Conservation (phyloP, 2,888 invertebrate species). For the Plusia festucae region DNA sequence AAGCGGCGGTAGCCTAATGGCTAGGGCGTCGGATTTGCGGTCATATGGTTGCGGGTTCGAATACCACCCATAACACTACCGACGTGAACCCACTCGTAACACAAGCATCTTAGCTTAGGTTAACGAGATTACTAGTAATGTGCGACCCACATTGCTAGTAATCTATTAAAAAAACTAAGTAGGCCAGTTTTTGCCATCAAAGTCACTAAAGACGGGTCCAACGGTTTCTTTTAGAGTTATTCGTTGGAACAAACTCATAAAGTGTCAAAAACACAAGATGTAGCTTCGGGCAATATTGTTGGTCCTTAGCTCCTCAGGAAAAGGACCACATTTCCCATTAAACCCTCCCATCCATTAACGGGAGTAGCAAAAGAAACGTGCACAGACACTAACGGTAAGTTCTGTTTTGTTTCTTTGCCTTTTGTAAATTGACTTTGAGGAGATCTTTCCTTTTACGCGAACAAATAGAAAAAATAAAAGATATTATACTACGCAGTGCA, state of each 20-base stretch:
- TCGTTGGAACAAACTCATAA: background rate
- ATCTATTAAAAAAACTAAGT: too few relatives aligned
- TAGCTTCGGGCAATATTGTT: background rate
- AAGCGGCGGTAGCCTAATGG: too few relatives aligned
- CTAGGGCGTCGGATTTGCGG: too few relatives aligned
- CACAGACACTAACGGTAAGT: background rate
- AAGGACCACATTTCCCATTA: background rate
- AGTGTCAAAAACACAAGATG: background rate
- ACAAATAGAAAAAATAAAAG: background rate
- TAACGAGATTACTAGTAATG: too few relatives aligned
- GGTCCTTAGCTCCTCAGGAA: background rate
- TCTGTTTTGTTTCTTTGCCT: background rate
- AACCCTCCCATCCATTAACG: slow-evolving; percentile 2
- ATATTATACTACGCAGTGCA: background rate
- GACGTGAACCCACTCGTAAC: too few relatives aligned
- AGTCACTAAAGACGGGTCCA: background rate
- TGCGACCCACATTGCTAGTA: too few relatives aligned
- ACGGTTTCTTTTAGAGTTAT: background rate
- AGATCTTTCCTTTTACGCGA: slow-evolving; percentile 1
- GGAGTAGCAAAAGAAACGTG: slow-evolving; percentile 3
- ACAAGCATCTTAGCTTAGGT: too few relatives aligned
- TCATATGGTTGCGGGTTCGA: too few relatives aligned
- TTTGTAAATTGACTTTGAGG: background rate
- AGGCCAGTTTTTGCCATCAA: too few relatives aligned
- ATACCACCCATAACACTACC: too few relatives aligned